Conservation (phyloP, 2,113 vertebrate species). For the Typhlomys cinereus region DNA sequence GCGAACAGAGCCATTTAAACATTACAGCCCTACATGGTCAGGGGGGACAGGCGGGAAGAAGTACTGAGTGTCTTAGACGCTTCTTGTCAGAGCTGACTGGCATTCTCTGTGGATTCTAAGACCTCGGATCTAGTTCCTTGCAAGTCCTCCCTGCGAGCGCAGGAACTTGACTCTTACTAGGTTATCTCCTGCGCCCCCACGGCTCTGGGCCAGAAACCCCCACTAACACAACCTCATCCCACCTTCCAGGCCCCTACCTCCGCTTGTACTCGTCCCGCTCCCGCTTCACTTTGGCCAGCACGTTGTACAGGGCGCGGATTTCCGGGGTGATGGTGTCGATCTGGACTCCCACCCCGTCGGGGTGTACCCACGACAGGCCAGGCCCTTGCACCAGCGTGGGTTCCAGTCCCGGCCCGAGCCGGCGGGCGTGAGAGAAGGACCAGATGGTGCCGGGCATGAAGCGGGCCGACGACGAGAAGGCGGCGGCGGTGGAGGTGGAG, state of each 20-base stretch:
- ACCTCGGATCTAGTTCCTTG: neutral
- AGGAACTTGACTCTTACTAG: neutral
- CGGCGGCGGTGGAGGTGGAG: constrained; percentile 34
- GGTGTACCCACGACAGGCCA: constrained; percentile 95
- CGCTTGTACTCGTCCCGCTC: constrained; percentile 97
- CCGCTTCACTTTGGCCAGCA: constrained; percentile 97
- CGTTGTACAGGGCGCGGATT: constrained; percentile 98
- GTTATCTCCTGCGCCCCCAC: neutral
- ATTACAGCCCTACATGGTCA: neutral
- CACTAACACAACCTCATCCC: neutral
- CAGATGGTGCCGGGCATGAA: constrained; percentile 96
- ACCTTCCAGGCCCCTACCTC: constrained; percentile 87
- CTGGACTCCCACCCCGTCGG: constrained; percentile 97
- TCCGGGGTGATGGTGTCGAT: constrained; percentile 99
- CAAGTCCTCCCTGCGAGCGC: neutral
- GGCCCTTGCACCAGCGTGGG: constrained; percentile 92
- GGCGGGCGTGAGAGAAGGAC: constrained; percentile 95
- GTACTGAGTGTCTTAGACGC: neutral
- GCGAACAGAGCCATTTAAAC: neutral
- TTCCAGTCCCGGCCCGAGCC: constrained; percentile 90
- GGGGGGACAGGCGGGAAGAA: neutral
- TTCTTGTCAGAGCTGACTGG: constrained; percentile 9
- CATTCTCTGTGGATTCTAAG: neutral
- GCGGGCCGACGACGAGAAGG: constrained; percentile 82
- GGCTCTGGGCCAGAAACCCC: neutral